A percentile compares a stretch with the other conserved stretches of the same genome.
Conservation (phyloP, 2,113 vertebrate species). For the Ancistrus triradiatus region DNA sequence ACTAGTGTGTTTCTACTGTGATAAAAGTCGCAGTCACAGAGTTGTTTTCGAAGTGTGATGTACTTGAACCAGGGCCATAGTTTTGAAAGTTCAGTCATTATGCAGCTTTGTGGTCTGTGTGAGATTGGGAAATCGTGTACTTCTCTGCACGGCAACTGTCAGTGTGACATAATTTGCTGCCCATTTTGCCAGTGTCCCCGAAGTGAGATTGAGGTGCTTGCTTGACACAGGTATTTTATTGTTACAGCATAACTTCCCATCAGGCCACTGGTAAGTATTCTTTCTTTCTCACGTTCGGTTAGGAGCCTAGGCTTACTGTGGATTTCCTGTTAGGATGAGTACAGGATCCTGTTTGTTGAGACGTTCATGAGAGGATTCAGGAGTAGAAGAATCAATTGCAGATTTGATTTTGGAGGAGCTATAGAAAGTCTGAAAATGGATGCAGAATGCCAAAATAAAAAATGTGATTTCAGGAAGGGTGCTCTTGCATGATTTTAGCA, state of each 20-base stretch:
- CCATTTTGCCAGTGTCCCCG: background rate
- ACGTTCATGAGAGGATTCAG: background rate
- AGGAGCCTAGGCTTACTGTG: background rate
- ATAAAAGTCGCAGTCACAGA: background rate
- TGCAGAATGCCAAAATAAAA: too few species aligned
- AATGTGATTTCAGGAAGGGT: too few species aligned
- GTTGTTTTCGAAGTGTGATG: background rate
- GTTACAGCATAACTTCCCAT: background rate
- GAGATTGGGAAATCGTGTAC: background rate
- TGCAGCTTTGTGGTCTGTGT: background rate
- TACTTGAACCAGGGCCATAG: background rate
- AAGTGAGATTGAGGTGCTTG: background rate
- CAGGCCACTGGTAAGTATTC: background rate
- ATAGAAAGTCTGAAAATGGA: background rate
- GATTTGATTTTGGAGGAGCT: too few species aligned
- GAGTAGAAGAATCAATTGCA: too few species aligned
- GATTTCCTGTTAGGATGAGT: background rate
- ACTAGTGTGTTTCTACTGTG: background rate
- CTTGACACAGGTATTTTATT: background rate
- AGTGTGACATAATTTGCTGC: slow-evolving; percentile 4
- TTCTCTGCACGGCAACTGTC: background rate
- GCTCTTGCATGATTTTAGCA: too few species aligned
- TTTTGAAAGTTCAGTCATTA: background rate
- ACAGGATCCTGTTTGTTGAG: background rate
- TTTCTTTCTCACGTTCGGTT: background rate